These are phyloP conservation scores for Falco novaeseelandiae DNA, from an alignment of 2,797 vertebrate species.

Conservation along the genomic window DNA sequence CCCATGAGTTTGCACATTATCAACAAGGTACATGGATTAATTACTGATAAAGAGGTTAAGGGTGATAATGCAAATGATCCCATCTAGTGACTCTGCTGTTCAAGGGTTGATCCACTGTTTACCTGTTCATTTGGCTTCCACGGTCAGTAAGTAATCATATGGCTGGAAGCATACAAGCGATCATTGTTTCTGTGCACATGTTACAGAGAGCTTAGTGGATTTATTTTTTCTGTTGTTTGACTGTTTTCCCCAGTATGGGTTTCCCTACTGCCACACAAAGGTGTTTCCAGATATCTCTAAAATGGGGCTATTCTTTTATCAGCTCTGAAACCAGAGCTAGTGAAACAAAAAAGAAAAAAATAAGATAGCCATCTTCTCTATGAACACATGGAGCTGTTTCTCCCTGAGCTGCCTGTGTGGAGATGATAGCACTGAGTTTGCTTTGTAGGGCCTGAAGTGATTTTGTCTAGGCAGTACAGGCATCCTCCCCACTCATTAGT, in stretches of 20 bases:
- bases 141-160: fast-evolving
- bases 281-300: background rate
- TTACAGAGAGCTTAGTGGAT: background rate
- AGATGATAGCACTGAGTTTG: background rate
- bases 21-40: background rate
- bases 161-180: background rate
- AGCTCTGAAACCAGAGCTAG: background rate
- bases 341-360: background rate
- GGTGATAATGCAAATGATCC: background rate
- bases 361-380: background rate
- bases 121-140: background rate
- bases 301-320: background rate
- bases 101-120: background rate
- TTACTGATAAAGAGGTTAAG: background rate
- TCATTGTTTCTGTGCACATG: background rate
- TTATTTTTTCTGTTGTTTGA: background rate
- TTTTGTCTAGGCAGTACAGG: background rate
- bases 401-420: background rate
- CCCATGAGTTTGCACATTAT: background rate
- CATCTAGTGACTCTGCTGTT: background rate
- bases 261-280: background rate
- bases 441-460: background rate
- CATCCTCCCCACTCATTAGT: background rate
- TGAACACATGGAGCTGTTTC: background rate
- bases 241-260: background rate